phyloP scores from a whole-genome alignment of 2,113 vertebrate genomes.

The Cyphomyrus discorhynchus region DNA sequence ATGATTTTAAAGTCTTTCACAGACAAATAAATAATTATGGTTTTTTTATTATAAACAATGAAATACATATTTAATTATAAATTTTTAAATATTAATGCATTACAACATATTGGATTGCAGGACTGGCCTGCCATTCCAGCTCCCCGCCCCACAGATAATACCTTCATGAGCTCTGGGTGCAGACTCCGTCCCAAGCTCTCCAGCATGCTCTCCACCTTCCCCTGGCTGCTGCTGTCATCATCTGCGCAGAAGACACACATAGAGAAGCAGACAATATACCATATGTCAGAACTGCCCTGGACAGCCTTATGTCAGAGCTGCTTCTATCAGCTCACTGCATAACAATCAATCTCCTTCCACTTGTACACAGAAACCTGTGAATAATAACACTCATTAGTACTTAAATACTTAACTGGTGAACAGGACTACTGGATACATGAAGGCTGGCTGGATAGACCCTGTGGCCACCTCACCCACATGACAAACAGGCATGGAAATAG shows the following conservation, averaged over 20 bases:
- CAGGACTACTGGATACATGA: not conserved
- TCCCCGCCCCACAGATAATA: conserved; percentile 31
- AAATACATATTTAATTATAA: not conserved
- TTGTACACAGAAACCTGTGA: not conserved
- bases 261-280: not conserved
- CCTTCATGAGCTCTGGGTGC: conserved; percentile 92
- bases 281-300: conserved; percentile 17
- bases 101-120: not conserved
- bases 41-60: not conserved
- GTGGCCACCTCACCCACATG: not conserved
- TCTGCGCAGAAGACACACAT: conserved; percentile 64
- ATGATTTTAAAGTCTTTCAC: not conserved
- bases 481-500: not conserved
- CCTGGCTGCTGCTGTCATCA: conserved; percentile 81
- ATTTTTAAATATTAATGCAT: not conserved
- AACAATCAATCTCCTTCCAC: not conserved
- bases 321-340: not conserved
- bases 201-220: conserved; percentile 80
- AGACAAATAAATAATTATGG: not conserved
- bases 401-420: not conserved
- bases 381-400: not conserved
- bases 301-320: not conserved
- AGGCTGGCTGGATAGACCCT: not conserved
- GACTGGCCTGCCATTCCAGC: not conserved
- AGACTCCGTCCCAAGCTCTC: conserved; percentile 87